Base-by-base conservation (phyloP, 92 coral and sea anemone species). In the Scolanthus callimorphus region DNA sequence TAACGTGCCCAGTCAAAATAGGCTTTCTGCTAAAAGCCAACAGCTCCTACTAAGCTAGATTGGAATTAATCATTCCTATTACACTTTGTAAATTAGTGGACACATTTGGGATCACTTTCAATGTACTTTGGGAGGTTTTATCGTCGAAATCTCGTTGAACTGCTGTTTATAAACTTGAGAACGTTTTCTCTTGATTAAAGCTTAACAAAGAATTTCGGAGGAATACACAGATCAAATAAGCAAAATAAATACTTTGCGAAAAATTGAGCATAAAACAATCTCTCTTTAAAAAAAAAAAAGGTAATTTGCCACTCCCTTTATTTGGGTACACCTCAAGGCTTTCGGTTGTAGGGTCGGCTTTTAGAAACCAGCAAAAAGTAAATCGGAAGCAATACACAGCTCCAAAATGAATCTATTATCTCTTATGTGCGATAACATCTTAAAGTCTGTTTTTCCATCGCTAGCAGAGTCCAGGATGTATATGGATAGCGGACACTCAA, bases 371-470 rank as follows among this genome's bases (percentile, higher is more conserved):
- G 50, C 46, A 4, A 49, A 46, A 49, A 27, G 57, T 39, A 49
- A 65, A 57, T 65, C 71, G 71, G 71, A 65, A 65, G 71, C 52
- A 39, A 34, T 34, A 15, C 8, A 34, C 41, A 34, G 41, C 6
- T 34, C 43, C 11, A 21, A 46, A 46, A 20, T 46, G 52, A 46
- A 30, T 53, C 47, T 43, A 3, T 37, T 67, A 67, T 67, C 74
- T 49, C 37, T 54, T 27, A 12, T n/a, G n/a, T 21, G 63, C 50
- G 74, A 67, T 67, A 67, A 39, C 31, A 67, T 67, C 74, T 67
- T 31, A 54, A 37, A 59, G 74, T 59, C 74, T 67, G 57, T 67
- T 67, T 67, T 59, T 51, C 71, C 63, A 49, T 67, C 55, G 50
- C 57, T 59, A 59, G 57, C 63, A 55, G 51, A 62, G 37, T 63